phyloP scores from a whole-genome alignment of 2,888 invertebrate genomes.

The Pterobdella sp. region DNA sequence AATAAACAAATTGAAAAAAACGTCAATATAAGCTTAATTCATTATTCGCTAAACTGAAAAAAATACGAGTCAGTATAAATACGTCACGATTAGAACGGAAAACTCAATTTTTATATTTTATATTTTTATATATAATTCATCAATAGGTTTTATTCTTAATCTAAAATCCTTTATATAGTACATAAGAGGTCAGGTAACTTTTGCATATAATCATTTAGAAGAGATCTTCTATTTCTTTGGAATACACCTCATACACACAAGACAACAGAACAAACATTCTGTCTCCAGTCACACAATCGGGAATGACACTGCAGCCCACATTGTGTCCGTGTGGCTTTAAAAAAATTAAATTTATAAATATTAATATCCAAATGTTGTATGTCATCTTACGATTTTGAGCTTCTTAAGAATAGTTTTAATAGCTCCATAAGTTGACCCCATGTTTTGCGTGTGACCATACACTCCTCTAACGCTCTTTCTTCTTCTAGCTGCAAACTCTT shows the following conservation, averaged over 20 bases:
- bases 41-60: too few relatives aligned
- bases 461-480: slow-evolving; percentile 1
- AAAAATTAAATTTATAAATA: not conserved
- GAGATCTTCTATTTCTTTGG: slow-evolving; percentile 4
- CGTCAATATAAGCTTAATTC: too few relatives aligned
- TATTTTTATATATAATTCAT: too few relatives aligned
- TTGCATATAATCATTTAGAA: too few relatives aligned
- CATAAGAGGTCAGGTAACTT: too few relatives aligned
- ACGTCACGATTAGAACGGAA: too few relatives aligned
- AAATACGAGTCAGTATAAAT: too few relatives aligned
- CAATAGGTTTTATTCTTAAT: too few relatives aligned
- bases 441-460: not conserved
- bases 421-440: not conserved
- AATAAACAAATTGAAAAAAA: too few relatives aligned
- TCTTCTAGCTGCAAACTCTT: not conserved
- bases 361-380: not conserved
- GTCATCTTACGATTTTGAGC: not conserved
- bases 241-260: slow-evolving; percentile 5
- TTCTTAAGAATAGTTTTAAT: not conserved
- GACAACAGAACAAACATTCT: not conserved
- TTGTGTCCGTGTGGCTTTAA: not conserved
- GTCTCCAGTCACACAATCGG: slow-evolving; percentile 2
- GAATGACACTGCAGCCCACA: not conserved
- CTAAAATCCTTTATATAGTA: too few relatives aligned
- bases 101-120: too few relatives aligned